Base-by-base conservation (phyloP, 1,140 invertebrate species). In the Aphelinus atriplicis region DNA sequence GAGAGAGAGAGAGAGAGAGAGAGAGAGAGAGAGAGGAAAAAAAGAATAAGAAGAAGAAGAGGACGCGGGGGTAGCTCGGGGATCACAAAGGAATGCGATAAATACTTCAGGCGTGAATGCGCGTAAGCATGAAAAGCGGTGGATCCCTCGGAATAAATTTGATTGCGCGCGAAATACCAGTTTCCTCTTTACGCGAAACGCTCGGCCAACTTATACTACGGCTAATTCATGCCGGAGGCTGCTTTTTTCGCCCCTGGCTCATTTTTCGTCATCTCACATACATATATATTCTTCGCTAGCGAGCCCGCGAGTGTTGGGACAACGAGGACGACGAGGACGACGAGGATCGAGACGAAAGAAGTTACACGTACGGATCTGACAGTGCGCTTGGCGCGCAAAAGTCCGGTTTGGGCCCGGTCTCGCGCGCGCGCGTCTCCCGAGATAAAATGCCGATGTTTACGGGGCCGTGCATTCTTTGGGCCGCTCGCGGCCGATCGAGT, bases 361-460 rank as follows among this genome's bases (percentile, higher is more conserved):
- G 55, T 55, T 66, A 73, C 26, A 46, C 51, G 67, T 69, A 9
- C 51, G 51, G 51, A 78, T 66, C 66, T 78, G 57, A 68, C 62
- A 56, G 66, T 26, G 60, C 26, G 26, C 26, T 26, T 26, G 26
- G 26, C 26, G 51, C n/a, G 67, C 61, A 63, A 66, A 73, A 69
- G 66, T 61, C 73, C 73, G 67, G 73, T 75, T 75, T 58, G 9
- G 58, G 58, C 9, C 9, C 51, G 51, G 51, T 53, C 51, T 53
- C 4, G 51, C 9, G 51, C 9, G 4, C 51, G 4, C 51, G 77
- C 77, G 69, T 61, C 75, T 78, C 70, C 73, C 75, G 77, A 83
- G 79, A 84, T 83, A 82, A 83, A 83, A 81, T 82, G 79, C 79
- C 80, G 77, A 82, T 83, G 79, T 83, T 83, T 81, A 81, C 80